A percentile compares a stretch with the other conserved stretches of the same genome.
Conservation (phyloP, 2,888 invertebrate species). For the Saturnia pavonia region DNA sequence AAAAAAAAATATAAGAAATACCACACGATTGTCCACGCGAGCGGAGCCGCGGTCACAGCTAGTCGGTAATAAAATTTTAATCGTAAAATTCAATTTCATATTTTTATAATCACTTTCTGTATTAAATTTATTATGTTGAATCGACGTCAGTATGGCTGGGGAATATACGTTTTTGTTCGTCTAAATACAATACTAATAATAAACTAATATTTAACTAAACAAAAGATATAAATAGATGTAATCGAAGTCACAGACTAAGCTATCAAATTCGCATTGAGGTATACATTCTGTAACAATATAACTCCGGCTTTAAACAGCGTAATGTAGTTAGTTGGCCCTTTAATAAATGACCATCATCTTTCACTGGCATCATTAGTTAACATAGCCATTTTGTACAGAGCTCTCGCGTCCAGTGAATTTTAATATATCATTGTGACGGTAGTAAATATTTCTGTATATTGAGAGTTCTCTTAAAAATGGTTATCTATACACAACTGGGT, state of each 20-base stretch:
- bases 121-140: no score
- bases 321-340: slow-evolving; percentile 35
- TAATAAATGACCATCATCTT: slow-evolving; percentile 62
- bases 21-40: no score
- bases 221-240: background rate
- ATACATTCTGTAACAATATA: slow-evolving; percentile 20
- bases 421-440: slow-evolving; percentile 11
- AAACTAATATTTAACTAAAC: background rate
- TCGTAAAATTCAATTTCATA: no score
- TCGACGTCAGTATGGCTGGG: no score
- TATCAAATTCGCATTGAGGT: background rate
- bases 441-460: slow-evolving; percentile 27
- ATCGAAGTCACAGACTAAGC: background rate
- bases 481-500: slow-evolving; percentile 27
- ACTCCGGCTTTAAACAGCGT: slow-evolving; percentile 25
- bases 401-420: slow-evolving; percentile 29
- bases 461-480: slow-evolving; percentile 36
- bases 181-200: no score
- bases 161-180: no score
- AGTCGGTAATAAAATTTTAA: no score
- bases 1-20: no score
- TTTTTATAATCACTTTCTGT: no score
- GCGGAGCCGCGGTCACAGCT: no score
- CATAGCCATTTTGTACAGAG: slow-evolving; percentile 40
- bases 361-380: slow-evolving; percentile 59